These are phyloP conservation scores for Uropsilus gracilis DNA, from an alignment of 2,113 vertebrate genomes.

Conservation along the genomic window DNA sequence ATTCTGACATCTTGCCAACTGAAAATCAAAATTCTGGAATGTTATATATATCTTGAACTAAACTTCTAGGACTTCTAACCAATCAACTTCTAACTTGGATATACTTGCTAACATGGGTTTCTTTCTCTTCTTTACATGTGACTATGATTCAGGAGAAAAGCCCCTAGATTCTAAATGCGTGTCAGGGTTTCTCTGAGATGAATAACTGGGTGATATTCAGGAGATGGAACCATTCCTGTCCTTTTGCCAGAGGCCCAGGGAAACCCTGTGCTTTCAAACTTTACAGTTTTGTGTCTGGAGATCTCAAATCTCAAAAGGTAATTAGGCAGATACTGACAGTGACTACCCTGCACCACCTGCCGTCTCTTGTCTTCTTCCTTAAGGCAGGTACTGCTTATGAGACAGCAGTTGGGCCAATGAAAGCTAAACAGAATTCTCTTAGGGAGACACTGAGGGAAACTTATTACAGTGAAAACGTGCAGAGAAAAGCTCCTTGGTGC, in stretches of 20 bases:
- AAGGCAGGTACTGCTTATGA: background rate
- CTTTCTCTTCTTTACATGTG: background rate
- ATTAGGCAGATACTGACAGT: background rate
- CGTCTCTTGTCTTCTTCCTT: background rate
- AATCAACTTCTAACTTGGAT: background rate
- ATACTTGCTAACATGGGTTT: background rate
- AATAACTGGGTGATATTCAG: background rate
- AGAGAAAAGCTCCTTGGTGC: background rate
- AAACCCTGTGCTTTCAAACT: background rate
- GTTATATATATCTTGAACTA: background rate
- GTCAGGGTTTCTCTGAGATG: background rate
- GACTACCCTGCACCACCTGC: background rate
- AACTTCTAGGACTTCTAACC: background rate
- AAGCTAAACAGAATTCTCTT: background rate
- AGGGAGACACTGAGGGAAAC: background rate
- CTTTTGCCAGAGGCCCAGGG: background rate
- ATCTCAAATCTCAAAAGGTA: background rate
- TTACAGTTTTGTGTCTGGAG: background rate
- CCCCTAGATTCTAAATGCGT: background rate
- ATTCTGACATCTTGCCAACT: background rate
- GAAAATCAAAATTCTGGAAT: background rate
- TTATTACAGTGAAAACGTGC: background rate
- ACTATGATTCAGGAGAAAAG: background rate
- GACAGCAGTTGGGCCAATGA: background rate
- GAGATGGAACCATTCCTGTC: background rate